Evolutionary conservation across 2,113 vertebrate species (phyloP).

Genomic region (Neolamprologus falcicula): DNA sequence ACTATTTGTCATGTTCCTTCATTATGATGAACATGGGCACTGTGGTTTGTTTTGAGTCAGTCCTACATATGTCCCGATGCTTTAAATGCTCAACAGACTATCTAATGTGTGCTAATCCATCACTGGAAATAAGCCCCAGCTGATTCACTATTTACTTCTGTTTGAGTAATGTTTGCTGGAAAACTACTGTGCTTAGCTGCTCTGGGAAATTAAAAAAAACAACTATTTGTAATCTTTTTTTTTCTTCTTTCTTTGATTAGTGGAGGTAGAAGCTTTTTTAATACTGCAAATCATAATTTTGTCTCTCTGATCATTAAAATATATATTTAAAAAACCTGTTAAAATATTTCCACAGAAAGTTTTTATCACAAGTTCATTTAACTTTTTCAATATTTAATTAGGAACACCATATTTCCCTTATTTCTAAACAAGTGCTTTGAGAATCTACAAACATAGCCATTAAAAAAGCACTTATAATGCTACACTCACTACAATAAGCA

Average conservation of each 20-base stretch:
- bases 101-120: not conserved
- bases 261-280: not conserved
- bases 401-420: not conserved
- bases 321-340: accelerated
- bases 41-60: not conserved
- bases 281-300: not conserved
- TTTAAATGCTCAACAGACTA: not conserved
- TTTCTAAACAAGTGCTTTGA: not conserved
- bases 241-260: not conserved
- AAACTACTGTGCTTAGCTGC: not conserved
- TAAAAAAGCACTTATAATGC: not conserved
- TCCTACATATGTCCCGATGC: not conserved
- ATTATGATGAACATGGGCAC: not conserved
- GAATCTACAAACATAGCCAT: not conserved
- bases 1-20: not conserved
- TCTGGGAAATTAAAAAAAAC: not conserved
- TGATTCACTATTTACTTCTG: not conserved
- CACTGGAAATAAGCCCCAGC: not conserved
- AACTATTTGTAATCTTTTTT: not conserved
- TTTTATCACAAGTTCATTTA: not conserved
- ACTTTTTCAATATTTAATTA: not conserved
- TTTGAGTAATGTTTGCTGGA: not conserved
- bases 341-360: not conserved
- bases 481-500: not conserved
- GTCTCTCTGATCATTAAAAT: not conserved